phyloP scores from a whole-genome alignment of 2,888 invertebrate species.

The Oscheius sp. region DNA sequence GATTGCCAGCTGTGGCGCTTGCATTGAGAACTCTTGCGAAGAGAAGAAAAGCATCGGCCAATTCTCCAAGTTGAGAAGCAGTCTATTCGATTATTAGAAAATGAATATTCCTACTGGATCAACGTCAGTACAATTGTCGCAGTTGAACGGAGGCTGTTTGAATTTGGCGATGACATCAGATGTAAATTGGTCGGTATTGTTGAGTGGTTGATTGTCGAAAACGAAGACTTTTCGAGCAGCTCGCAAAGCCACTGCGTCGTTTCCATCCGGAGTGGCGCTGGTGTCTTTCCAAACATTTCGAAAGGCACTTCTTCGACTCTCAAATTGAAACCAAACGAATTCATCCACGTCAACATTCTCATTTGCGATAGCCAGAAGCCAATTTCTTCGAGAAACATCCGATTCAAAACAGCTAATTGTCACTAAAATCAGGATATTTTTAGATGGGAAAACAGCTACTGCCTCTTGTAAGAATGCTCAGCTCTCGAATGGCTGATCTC shows the following conservation, averaged over 20 bases:
- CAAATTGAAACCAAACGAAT: conserved; percentile 45
- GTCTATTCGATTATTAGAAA: not conserved
- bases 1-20: conserved; percentile 29
- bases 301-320: conserved; percentile 41
- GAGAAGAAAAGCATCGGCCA: conserved; percentile 44
- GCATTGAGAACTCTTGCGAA: conserved; percentile 41
- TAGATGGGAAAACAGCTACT: not conserved
- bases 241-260: conserved; percentile 39
- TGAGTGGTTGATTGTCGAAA: conserved; percentile 37
- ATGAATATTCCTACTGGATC: conserved; percentile 2
- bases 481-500: conserved; percentile 32
- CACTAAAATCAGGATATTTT: conserved; percentile 29
- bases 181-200: conserved; percentile 33
- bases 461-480: not conserved
- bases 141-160: conserved; percentile 25
- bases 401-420: conserved; percentile 56
- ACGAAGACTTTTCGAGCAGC: conserved; percentile 28
- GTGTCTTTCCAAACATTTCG: conserved; percentile 38
- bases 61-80: conserved; percentile 37
- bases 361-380: conserved; percentile 40
- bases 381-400: conserved; percentile 48
- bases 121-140: conserved; percentile 20
- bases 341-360: conserved; percentile 35
- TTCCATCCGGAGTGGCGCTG: conserved; percentile 29
- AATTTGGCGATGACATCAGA: conserved; percentile 23